A percentile compares a stretch with the other conserved stretches of the same genome.
These are phyloP conservation scores for Heliothis peltigera DNA, from an alignment of 2,888 invertebrate species.

Conservation along the genomic window DNA sequence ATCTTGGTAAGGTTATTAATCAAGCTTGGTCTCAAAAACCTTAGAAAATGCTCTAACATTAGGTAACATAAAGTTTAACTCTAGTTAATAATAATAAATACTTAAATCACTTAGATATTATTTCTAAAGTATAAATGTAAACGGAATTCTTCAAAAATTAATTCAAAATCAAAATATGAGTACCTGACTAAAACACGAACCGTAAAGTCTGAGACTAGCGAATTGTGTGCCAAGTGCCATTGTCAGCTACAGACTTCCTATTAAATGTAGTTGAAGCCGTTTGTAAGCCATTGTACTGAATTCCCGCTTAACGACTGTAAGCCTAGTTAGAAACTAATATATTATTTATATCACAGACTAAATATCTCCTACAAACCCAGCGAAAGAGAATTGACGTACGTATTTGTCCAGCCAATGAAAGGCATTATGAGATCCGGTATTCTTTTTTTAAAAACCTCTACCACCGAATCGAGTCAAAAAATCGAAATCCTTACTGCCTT, in stretches of 20 bases:
- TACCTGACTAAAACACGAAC: constrained; percentile 15
- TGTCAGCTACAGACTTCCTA: constrained; percentile 43
- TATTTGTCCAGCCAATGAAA: background rate
- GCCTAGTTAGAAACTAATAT: constrained; percentile 3
- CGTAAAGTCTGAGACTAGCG: constrained; percentile 28
- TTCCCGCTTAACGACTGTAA: constrained; percentile 17
- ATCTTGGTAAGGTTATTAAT: too few species aligned
- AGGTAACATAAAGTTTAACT: too few species aligned
- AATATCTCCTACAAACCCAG: background rate
- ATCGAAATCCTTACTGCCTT: constrained; percentile 35
- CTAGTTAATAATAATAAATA: too few species aligned
- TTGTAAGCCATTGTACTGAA: constrained; percentile 34
- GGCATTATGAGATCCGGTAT: background rate
- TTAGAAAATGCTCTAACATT: too few species aligned
- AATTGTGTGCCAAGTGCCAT: constrained; percentile 33
- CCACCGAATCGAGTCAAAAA: constrained; percentile 39
- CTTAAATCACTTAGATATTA: too few species aligned
- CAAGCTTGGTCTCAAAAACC: too few species aligned
- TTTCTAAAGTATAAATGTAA: too few species aligned
- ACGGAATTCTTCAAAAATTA: too few species aligned
- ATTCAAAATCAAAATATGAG: constrained; percentile 7
- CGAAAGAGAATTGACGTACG: background rate
- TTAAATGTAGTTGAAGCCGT: constrained; percentile 42
- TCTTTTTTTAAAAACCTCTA: constrained; percentile 27
- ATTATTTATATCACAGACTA: constrained; percentile 7